Conservation (phyloP, 2,113 vertebrate species). For the Leiothrix lutea region DNA sequence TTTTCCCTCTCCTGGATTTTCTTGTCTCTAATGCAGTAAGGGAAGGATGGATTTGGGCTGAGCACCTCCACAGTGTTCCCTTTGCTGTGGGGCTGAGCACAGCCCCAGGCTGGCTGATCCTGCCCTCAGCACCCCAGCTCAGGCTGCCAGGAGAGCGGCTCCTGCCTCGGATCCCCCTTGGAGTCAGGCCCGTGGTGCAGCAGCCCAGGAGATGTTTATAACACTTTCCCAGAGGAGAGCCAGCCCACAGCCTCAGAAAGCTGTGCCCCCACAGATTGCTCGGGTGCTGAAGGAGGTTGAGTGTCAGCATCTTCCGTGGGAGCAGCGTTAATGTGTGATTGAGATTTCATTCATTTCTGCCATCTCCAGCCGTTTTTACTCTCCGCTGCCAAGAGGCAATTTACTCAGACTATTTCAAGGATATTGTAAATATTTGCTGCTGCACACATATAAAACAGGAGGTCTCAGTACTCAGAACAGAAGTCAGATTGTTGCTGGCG, state of each 20-base stretch:
- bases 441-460: background rate
- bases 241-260: background rate
- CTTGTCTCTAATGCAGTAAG: rapidly evolving
- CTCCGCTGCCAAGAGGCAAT: conserved; percentile 25
- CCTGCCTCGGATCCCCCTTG: background rate
- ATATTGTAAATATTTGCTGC: conserved; percentile 60
- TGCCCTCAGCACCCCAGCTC: background rate
- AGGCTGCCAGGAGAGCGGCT: rapidly evolving
- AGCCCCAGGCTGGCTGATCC: background rate
- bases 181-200: background rate
- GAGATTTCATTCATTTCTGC: conserved; percentile 29
- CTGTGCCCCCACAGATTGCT: background rate
- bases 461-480: conserved; percentile 16
- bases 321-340: background rate
- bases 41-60: background rate
- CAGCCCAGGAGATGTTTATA: rapidly evolving
- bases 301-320: background rate
- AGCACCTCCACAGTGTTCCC: rapidly evolving
- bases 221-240: rapidly evolving
- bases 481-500: conserved; percentile 14
- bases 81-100: background rate
- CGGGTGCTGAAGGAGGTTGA: background rate
- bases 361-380: conserved; percentile 4
- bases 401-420: conserved; percentile 25
- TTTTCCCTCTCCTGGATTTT: rapidly evolving